Evolutionary conservation across 2,888 invertebrate species (phyloP).

Genomic region (Trissolcus brochymenae): DNA sequence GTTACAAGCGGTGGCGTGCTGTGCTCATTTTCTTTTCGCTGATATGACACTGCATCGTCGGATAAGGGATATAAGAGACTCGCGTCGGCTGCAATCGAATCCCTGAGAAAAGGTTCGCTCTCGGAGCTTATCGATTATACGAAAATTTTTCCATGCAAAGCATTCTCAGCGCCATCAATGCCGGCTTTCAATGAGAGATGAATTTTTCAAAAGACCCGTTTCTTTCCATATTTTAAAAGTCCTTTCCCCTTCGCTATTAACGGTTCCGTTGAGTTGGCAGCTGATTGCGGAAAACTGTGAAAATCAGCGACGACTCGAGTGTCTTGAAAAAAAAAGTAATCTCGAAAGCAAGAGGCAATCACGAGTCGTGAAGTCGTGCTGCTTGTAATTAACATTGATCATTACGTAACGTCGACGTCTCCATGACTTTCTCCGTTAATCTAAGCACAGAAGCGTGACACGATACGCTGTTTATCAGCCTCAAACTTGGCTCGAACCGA

Average conservation of each 20-base stretch:
- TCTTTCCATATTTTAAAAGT: constrained; percentile 6
- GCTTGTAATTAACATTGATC: constrained; percentile 48
- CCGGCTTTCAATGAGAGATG: constrained; percentile 20
- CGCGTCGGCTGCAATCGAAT: constrained; percentile 27
- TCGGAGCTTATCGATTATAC: constrained; percentile 41
- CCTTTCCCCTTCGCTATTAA: background rate
- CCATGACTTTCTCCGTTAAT: constrained; percentile 46
- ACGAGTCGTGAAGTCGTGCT: constrained; percentile 41
- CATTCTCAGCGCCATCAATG: constrained; percentile 36
- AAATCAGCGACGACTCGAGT: constrained; percentile 2
- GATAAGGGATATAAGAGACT: constrained; percentile 47
- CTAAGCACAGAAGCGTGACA: constrained; percentile 41
- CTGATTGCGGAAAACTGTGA: background rate
- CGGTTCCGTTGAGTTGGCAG: background rate
- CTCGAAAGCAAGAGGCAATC: constrained; percentile 44
- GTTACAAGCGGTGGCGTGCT: constrained; percentile 44
- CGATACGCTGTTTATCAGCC: constrained; percentile 38
- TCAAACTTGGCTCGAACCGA: constrained; percentile 18
- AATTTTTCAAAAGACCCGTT: constrained; percentile 20
- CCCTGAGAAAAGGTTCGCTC: constrained; percentile 34
- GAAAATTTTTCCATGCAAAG: constrained; percentile 30
- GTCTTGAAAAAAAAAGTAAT: constrained; percentile 37
- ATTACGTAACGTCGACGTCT: constrained; percentile 50
- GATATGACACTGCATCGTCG: constrained; percentile 50
- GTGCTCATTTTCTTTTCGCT: constrained; percentile 52